phyloP scores from a whole-genome alignment of 1,140 invertebrate species.

The Ephestia elutella region DNA sequence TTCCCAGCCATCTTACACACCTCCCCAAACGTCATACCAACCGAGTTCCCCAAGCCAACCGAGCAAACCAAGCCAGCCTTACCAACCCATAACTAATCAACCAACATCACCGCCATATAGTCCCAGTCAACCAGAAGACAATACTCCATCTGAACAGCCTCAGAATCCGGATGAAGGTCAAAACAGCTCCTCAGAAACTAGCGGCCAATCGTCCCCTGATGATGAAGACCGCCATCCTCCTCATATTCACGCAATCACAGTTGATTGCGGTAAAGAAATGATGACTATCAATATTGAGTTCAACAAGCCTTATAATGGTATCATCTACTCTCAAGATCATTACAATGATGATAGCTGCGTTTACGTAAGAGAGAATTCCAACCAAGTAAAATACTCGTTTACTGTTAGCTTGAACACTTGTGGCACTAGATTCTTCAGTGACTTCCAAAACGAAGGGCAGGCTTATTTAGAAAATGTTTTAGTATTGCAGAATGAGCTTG shows the following conservation, averaged over 20 bases:
- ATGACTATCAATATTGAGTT: slow-evolving; percentile 90
- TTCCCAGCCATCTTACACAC: slow-evolving; percentile 30
- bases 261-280: slow-evolving; percentile 85
- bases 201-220: slow-evolving; percentile 16
- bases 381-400: slow-evolving; percentile 81
- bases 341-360: slow-evolving; percentile 81
- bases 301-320: slow-evolving; percentile 83
- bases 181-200: neutral
- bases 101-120: slow-evolving; percentile 34
- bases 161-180: slow-evolving; percentile 10
- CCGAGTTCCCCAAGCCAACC: slow-evolving; percentile 33
- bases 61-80: slow-evolving; percentile 37
- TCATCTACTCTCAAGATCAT: slow-evolving; percentile 89
- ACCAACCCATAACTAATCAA: slow-evolving; percentile 30
- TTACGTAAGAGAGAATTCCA: slow-evolving; percentile 83
- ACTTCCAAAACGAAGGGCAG: slow-evolving; percentile 82
- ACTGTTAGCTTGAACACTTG: slow-evolving; percentile 85
- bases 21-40: slow-evolving; percentile 34
- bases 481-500: slow-evolving; percentile 86
- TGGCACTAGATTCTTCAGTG: slow-evolving; percentile 87
- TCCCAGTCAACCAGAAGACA: slow-evolving; percentile 33
- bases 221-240: slow-evolving; percentile 79
- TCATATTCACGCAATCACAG: slow-evolving; percentile 84
- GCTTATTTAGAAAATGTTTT: slow-evolving; percentile 88
- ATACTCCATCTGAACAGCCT: slow-evolving; percentile 20